Base-by-base conservation (phyloP, 2,113 vertebrate genomes). In the Oncorhynchus gorbuscha region DNA sequence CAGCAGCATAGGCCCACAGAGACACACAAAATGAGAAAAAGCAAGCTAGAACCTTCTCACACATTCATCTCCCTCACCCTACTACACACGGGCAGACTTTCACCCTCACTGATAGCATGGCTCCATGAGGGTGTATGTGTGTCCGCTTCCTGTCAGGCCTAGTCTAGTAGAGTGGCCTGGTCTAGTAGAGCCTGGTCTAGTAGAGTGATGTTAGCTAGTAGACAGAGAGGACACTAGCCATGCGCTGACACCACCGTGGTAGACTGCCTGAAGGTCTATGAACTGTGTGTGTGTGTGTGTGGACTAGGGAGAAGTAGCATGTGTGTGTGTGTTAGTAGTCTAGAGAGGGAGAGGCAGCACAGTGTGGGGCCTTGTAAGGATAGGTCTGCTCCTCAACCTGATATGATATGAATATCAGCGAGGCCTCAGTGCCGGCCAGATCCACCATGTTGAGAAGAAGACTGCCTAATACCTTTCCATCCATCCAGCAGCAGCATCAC, bases 201-300 rank as follows among this genome's bases (percentile, higher is more conserved):
- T 1, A 68, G 85, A 89, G 91, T 90, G 78, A 82, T 90, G 85
- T 92, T 89, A 76, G 76, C 20, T 4, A 6, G 35, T 12, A 24
- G 77, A 35, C 48, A 8, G 58, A 81, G 72, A 82, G 82, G 79
- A 83, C 83, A 51, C 78, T 75, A 74, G 51, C 51, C 51, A 16
- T 16, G 78, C 71, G 70, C 75, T 48, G 67, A 70, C 88, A 91
- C 90, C 91, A 87, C 91, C 89, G 5, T 86, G 81, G 85, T 79
- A 86, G 87, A 88, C 67, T 1, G 86, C 89, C 89, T 48, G 76
- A 81, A 84, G 90, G 73, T 85, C 83, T 79, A 69, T 74, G 79
- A 86, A 81, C 86, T 39, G 35, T 39, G 35, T 39, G 35, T 45
- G 39, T 39, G 35, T 45, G 8, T 45, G 39, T 45, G 39, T 45